Evolutionary conservation across 2,888 invertebrate genomes (phyloP).

Genomic region (Drosophila atripex): DNA sequence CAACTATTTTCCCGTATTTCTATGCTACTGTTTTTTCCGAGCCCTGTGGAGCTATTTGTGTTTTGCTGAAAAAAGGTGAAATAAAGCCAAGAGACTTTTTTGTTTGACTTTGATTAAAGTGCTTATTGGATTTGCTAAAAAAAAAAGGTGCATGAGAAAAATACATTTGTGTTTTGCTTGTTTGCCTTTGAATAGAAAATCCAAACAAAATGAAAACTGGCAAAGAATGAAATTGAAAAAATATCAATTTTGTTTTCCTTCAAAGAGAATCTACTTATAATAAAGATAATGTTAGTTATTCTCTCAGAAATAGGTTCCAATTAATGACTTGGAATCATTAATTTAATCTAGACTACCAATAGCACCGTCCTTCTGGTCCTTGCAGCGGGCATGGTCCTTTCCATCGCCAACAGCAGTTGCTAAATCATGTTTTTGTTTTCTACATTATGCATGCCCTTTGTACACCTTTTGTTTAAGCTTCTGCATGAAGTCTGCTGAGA

Average conservation of each 20-base stretch:
- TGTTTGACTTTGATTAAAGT: slow-evolving; percentile 49
- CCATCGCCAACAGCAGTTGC: background rate
- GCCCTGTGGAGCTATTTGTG: slow-evolving; percentile 25
- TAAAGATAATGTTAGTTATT: background rate
- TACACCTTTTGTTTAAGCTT: slow-evolving; percentile 17
- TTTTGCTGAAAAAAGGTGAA: slow-evolving; percentile 49
- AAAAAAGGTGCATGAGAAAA: background rate
- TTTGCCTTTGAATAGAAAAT: slow-evolving; percentile 9
- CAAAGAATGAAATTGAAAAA: background rate
- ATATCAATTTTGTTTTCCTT: background rate
- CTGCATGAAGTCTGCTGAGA: slow-evolving; percentile 5
- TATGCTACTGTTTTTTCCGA: slow-evolving; percentile 12
- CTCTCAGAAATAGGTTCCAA: background rate
- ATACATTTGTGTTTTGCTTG: slow-evolving; percentile 2
- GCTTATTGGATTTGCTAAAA: slow-evolving; percentile 62
- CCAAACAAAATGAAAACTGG: background rate
- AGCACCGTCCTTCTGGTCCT: background rate
- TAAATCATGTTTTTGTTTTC: slow-evolving; percentile 23
- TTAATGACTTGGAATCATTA: background rate
- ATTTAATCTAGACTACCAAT: background rate
- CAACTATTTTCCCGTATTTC: slow-evolving; percentile 21
- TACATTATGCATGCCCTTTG: slow-evolving; percentile 4
- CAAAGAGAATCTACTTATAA: background rate
- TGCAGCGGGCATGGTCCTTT: background rate
- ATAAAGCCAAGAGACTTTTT: slow-evolving; percentile 43